Percentiles rank a stretch among this genome's conserved stretches.
These are phyloP conservation scores for Oligia latruncula DNA, from an alignment of 2,888 invertebrate species.

Conservation along the genomic window DNA sequence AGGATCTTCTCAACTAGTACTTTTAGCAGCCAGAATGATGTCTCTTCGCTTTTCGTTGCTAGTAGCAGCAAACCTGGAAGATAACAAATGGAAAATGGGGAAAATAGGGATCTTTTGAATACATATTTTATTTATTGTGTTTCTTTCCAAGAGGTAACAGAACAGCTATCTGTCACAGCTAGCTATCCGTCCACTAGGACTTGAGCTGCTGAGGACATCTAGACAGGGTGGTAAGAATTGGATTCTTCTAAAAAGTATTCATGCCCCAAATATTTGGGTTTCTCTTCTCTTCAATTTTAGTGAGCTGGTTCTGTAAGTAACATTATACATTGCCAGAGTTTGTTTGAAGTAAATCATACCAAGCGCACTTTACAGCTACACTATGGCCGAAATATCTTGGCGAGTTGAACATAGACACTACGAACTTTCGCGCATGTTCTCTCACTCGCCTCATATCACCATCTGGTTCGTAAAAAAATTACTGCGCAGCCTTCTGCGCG, in stretches of 20 bases:
- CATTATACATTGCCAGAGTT: not conserved
- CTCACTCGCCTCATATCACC: too few relatives aligned
- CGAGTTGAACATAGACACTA: too few relatives aligned
- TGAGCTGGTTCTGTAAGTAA: not conserved
- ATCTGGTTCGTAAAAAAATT: too few relatives aligned
- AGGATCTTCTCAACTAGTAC: constrained; percentile 96
- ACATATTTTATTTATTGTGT: not conserved
- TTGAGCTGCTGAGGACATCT: not conserved
- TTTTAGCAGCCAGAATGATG: constrained; percentile 97
- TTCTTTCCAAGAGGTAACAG: not conserved
- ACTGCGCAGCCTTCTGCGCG: too few relatives aligned
- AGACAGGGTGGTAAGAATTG: not conserved
- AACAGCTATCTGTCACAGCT: too few relatives aligned
- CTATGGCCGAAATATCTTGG: too few relatives aligned
- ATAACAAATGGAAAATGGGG: not conserved
- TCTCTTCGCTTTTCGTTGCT: constrained; percentile 97
- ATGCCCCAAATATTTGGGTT: not conserved
- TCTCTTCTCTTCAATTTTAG: not conserved
- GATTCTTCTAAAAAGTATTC: not conserved
- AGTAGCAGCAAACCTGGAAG: constrained; percentile 93
- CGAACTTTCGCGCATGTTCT: too few relatives aligned
- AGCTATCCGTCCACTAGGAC: too few relatives aligned
- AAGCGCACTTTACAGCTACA: not conserved
- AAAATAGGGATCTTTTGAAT: not conserved
- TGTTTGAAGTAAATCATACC: not conserved